These are phyloP conservation scores for Enchytraeus crypticus DNA, from an alignment of 2,888 invertebrate species.

Conservation along the genomic window DNA sequence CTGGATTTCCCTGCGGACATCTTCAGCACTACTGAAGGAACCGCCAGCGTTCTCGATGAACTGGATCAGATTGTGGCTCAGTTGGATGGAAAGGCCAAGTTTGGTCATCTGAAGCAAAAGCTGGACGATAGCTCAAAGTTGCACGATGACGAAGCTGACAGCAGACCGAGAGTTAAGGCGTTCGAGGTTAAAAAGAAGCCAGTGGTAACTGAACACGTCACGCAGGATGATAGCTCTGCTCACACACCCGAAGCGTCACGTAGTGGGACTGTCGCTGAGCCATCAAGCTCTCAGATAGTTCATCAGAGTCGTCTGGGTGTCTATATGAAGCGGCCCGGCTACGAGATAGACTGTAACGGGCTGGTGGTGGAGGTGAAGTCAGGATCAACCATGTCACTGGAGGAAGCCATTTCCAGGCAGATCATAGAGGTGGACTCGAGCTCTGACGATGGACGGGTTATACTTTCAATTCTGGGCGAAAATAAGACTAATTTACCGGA, in stretches of 20 bases:
- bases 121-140: no score
- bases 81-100: background rate
- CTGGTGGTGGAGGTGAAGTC: slow-evolving; percentile 16
- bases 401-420: slow-evolving; percentile 13
- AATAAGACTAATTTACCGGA: no score
- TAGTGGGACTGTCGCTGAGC: no score
- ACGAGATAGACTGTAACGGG: slow-evolving; percentile 10
- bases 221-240: no score
- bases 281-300: no score
- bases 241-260: no score
- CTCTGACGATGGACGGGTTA: slow-evolving; percentile 1
- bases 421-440: slow-evolving; percentile 12
- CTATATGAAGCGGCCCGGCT: slow-evolving; percentile 3
- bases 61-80: slow-evolving; percentile 2
- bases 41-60: background rate
- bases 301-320: background rate
- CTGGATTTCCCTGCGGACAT: background rate
- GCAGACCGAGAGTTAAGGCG: background rate
- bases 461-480: background rate
- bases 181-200: background rate
- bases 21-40: background rate
- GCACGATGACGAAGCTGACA: background rate
- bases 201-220: no score
- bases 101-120: background rate
- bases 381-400: slow-evolving; percentile 11